Base-by-base conservation (phyloP, 2,113 vertebrate genomes). In the Hyaena hyaena region DNA sequence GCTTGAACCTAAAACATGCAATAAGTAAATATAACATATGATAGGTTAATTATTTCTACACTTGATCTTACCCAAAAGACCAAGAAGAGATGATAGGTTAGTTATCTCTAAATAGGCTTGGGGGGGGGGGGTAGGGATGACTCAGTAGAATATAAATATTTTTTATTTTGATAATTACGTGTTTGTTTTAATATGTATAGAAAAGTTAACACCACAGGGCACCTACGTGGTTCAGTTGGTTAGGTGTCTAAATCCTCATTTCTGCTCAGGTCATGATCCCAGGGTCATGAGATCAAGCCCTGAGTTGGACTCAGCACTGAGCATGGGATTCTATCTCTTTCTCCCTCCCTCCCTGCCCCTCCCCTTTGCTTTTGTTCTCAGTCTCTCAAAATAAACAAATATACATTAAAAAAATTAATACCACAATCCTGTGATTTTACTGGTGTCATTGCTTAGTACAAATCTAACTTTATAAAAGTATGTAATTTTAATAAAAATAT, bases 1-100 rank as follows among this genome's bases (percentile, higher is more conserved):
- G 6, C 26, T 73, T 96, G 31, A 97, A 88, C 3, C 7, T 61
- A 73, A 89, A 94, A 84, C 12, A 87, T n/a, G 43, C 93, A 95
- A 66, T 21, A 86, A 8, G 65, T n/a, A 93, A 92, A 96, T 48
- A 71, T 21, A 73, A 69, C 39, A 53, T 28, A 80, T 58, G 31
- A 33, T 53, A 53, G 76, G 19, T 85, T 73, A 86, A 66, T 80
- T 96, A 93, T 48, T 79, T 74, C 53, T 35, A 61, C 58, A 61
- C 7, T 61, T 61, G 21, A 24, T 24, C 58, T 61, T 23, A 61
- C 21, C 58, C 58, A 61, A 61, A 61, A 9, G 58, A 8, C 58
- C 21, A 23, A 61, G 58, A 61, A 61, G 21, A 2, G 19, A 61
- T 61, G 17, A 35, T 63, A 68, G 43, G 28, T 86, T 61, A 84